Evolutionary conservation across 2,888 invertebrate genomes (phyloP).

Genomic region (Gnatocerus cornutus): DNA sequence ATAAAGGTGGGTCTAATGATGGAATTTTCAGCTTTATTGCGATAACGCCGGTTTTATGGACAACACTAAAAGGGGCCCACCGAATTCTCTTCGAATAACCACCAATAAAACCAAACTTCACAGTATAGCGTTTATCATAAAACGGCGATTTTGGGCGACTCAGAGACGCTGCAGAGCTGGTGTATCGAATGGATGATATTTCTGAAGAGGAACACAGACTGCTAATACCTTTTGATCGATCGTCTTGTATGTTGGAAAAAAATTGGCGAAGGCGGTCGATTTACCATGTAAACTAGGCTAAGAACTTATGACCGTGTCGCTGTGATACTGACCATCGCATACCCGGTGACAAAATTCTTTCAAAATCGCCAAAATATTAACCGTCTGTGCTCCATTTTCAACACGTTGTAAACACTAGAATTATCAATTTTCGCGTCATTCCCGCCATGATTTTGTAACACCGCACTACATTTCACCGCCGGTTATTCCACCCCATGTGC

Average conservation of each 20-base stretch:
- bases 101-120: slow-evolving; percentile 31
- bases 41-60: slow-evolving; percentile 28
- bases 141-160: slow-evolving; percentile 14
- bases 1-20: slow-evolving; percentile 33
- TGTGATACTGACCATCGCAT: too few species aligned
- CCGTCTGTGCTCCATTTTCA: not conserved
- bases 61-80: slow-evolving; percentile 32
- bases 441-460: slow-evolving; percentile 11
- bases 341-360: not conserved
- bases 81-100: slow-evolving; percentile 31
- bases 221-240: too few species aligned
- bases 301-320: too few species aligned
- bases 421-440: slow-evolving; percentile 6
- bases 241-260: too few species aligned
- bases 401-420: not conserved
- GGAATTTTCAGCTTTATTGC: slow-evolving; percentile 37
- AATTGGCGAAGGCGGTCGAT: too few species aligned
- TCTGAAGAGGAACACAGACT: too few species aligned
- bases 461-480: slow-evolving; percentile 10
- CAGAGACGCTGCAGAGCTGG: not conserved
- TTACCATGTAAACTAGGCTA: too few species aligned
- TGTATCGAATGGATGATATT: too few species aligned
- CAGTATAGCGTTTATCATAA: slow-evolving; percentile 38
- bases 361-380: not conserved
- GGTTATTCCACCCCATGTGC: slow-evolving; percentile 19